Percentiles rank a stretch among this genome's conserved stretches.
These are phyloP conservation scores for Dryobates pubescens DNA, from an alignment of 2,797 vertebrate species.

Conservation along the genomic window DNA sequence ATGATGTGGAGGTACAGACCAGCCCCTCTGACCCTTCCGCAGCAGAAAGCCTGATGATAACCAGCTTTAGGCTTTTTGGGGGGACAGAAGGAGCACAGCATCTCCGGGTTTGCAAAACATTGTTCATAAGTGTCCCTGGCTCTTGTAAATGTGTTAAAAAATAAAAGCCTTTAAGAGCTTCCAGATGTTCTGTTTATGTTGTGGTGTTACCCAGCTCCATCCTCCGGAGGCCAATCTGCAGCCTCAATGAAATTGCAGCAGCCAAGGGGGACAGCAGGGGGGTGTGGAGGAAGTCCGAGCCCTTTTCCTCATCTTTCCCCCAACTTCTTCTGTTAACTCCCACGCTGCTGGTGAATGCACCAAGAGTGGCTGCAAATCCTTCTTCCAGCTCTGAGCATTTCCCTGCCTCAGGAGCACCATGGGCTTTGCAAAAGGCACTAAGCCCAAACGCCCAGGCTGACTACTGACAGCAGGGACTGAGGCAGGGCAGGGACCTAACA, in stretches of 20 bases:
- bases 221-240: constrained; percentile 39
- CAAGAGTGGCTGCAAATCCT: not conserved
- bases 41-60: not conserved
- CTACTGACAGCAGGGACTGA: rapidly evolving
- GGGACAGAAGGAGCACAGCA: not conserved
- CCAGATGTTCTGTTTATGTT: constrained; percentile 69
- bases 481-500: rapidly evolving
- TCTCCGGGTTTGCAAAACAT: not conserved
- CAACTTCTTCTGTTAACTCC: not conserved
- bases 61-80: not conserved
- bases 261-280: constrained; percentile 10
- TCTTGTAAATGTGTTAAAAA: constrained; percentile 70
- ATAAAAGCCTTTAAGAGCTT: constrained; percentile 69
- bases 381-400: not conserved
- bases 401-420: rapidly evolving
- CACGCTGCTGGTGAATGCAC: not conserved
- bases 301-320: not conserved
- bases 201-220: constrained; percentile 49
- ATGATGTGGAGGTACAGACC: rapidly evolving
- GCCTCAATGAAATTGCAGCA: constrained; percentile 47
- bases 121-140: constrained; percentile 46
- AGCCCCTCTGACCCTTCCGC: not conserved
- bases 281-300: not conserved
- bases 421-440: not conserved
- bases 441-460: not conserved